These are phyloP conservation scores for Chaetodon auriga DNA, from an alignment of 2,113 vertebrate species.

Conservation along the genomic window DNA sequence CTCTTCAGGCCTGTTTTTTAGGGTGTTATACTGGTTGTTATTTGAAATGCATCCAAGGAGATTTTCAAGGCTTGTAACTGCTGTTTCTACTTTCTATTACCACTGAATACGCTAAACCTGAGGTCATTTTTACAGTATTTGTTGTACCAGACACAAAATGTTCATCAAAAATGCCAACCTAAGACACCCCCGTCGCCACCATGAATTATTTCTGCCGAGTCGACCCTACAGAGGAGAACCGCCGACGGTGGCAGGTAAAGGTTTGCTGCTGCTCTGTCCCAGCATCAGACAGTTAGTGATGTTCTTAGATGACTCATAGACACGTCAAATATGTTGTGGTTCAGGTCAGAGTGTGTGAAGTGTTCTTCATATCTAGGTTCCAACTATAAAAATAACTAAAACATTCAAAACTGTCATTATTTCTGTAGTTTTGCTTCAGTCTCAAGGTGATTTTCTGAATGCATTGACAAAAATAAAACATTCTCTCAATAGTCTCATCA, in stretches of 20 bases:
- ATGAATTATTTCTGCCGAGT: slow-evolving; percentile 54
- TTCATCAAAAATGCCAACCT: slow-evolving; percentile 58
- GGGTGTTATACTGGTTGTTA: not conserved
- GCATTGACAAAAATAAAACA: slow-evolving; percentile 1
- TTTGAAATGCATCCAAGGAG: slow-evolving; percentile 1
- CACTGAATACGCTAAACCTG: not conserved
- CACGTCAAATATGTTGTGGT: not conserved
- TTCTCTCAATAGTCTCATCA: not conserved
- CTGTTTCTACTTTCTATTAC: not conserved
- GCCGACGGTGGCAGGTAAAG: slow-evolving; percentile 79
- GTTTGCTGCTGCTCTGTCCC: not conserved
- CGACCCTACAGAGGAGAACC: slow-evolving; percentile 72
- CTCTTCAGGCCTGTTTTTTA: not conserved
- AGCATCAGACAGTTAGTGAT: not conserved
- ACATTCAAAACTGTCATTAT: not conserved
- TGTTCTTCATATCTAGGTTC: not conserved
- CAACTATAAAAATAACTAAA: not conserved
- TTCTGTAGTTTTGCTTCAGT: too few relatives aligned
- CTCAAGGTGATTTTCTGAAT: not conserved
- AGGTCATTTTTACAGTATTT: slow-evolving; percentile 4
- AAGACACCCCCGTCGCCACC: slow-evolving; percentile 32
- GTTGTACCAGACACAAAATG: slow-evolving; percentile 34
- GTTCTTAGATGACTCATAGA: not conserved
- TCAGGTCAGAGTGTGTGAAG: not conserved
- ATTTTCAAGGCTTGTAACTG: not conserved